Base-by-base conservation (phyloP, 1,140 invertebrate species). In the Sipha flava region DNA sequence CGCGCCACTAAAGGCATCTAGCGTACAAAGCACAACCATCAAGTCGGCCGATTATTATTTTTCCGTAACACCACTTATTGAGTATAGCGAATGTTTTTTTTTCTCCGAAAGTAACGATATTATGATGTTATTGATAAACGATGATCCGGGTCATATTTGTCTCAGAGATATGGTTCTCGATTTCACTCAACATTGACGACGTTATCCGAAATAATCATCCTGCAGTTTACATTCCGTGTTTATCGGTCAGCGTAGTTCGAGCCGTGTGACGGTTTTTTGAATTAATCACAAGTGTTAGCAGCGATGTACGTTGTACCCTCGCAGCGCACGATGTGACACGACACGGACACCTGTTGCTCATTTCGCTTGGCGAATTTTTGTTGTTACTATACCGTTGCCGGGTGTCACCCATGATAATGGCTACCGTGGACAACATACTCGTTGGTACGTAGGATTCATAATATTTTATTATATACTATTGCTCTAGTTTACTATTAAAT, bases 331-430 rank as follows among this genome's bases (percentile, higher is more conserved):
- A 57, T 77, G 49, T 59, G 52, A 77, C 34, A n/a, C 37, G 52
- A 37, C 34, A n/a, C 31, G 10, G 73, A 77, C 73, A 77, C 73
- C 73, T 77, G 73, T 75, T 75, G 72, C 18, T 75, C 9, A 9
- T 57, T 43, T 40, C 16, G 49, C 9, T 6, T 26, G 7, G 34
- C 14, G 16, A 77, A 77, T 26, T 9, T n/a, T 4, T 29, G 7
- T 47, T 7, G 5, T 29, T 47, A 1, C 6, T 1, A 2, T 31
- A 2, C 21, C 18, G 21, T 57, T 5, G 23, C 52, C 21, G 26
- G 18, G 59, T 37, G 23, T 16, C 26, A 37, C 31, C 2, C 23
- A 3, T 29, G 5, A 23, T 57, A 34, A 59, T 59, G 52, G 73
- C 73, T 10, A 43, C 47, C 3, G 37, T 21, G 29, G 73, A 77